A percentile compares a stretch with the other conserved stretches of the same genome.
Evolutionary conservation across 1,140 invertebrate species (phyloP).

Genomic region (Coelopa frigida): DNA sequence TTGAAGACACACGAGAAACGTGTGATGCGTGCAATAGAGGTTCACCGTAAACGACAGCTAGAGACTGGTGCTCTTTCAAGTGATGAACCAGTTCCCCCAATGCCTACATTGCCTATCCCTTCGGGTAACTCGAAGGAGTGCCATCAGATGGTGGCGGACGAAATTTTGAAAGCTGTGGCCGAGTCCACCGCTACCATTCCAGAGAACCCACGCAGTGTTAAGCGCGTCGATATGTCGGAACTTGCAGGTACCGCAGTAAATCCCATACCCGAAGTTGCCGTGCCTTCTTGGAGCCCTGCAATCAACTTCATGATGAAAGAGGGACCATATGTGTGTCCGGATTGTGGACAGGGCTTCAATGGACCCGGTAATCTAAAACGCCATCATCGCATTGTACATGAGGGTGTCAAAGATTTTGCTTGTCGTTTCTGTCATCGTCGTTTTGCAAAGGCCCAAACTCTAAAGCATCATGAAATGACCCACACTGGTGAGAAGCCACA

Average conservation of each 20-base stretch:
- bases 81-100: constrained; percentile 11
- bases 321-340: constrained; percentile 38
- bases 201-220: constrained; percentile 33
- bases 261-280: constrained; percentile 34
- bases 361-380: constrained; percentile 39
- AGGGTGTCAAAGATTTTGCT: constrained; percentile 40
- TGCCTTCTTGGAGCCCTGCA: constrained; percentile 38
- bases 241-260: constrained; percentile 36
- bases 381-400: constrained; percentile 41
- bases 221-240: constrained; percentile 34
- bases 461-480: constrained; percentile 42
- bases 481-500: constrained; percentile 46
- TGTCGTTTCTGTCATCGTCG: constrained; percentile 36
- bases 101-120: constrained; percentile 16
- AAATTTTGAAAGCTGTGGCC: constrained; percentile 36
- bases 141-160: constrained; percentile 35
- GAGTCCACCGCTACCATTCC: constrained; percentile 39
- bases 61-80: constrained; percentile 23
- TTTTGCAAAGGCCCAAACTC: constrained; percentile 39
- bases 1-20: constrained; percentile 41
- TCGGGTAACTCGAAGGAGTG: constrained; percentile 13
- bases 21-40: constrained; percentile 35
- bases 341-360: constrained; percentile 39
- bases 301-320: constrained; percentile 42
- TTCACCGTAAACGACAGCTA: constrained; percentile 37